A percentile compares a stretch with the other conserved stretches of the same genome.
phyloP scores from a whole-genome alignment of 2,888 invertebrate species.

The Drosophila atripex region DNA sequence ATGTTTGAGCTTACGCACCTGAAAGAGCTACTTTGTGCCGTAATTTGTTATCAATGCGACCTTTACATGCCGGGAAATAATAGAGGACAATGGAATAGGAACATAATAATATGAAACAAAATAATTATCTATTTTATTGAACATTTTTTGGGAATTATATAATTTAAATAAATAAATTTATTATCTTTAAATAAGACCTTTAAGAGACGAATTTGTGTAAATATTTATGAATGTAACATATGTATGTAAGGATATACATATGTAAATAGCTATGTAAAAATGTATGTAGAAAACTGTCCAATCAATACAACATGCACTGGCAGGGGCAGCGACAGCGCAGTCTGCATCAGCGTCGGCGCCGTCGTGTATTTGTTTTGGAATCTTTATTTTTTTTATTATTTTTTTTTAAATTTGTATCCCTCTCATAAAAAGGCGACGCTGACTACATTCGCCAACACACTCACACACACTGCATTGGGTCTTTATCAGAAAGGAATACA shows the following conservation, averaged over 20 bases:
- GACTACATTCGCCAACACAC: slow-evolving; percentile 17
- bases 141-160: too few relatives aligned
- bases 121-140: too few relatives aligned
- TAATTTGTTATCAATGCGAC: slow-evolving; percentile 28
- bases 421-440: slow-evolving; percentile 24
- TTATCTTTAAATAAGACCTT: too few relatives aligned
- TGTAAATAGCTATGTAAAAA: neutral
- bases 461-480: slow-evolving; percentile 11
- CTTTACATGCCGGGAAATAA: slow-evolving; percentile 18
- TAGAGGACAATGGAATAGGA: neutral
- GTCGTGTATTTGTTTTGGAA: slow-evolving; percentile 25
- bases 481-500: slow-evolving; percentile 10
- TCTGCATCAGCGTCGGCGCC: slow-evolving; percentile 19
- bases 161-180: too few relatives aligned
- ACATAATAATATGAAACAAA: neutral
- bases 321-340: slow-evolving; percentile 13
- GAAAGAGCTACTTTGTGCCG: neutral
- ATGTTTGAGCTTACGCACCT: slow-evolving; percentile 2
- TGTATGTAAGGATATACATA: slow-evolving; percentile 5
- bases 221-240: slow-evolving; percentile 24
- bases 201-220: too few relatives aligned
- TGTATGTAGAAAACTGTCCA: neutral
- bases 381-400: slow-evolving; percentile 11
- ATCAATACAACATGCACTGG: slow-evolving; percentile 19
- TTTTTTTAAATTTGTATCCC: slow-evolving; percentile 24